phyloP scores from a whole-genome alignment of 2,888 invertebrate species.

The Torymus tubicola region DNA sequence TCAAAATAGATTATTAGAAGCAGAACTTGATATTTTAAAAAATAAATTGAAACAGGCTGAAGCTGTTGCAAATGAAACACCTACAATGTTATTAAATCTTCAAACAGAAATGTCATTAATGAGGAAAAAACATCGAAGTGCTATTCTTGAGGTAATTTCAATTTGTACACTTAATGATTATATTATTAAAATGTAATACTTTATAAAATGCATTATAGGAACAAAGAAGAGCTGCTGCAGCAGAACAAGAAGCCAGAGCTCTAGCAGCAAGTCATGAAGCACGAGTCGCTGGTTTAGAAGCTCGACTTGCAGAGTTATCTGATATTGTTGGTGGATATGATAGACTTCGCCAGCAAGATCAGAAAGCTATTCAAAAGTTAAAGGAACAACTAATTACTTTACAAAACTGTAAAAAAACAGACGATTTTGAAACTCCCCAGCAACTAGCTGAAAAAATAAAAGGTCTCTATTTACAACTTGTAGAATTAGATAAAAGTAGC shows the following conservation, averaged over 20 bases:
- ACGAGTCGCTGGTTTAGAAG: slow-evolving; percentile 86
- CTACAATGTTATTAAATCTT: slow-evolving; percentile 82
- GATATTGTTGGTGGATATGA: slow-evolving; percentile 88
- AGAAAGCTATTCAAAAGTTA: slow-evolving; percentile 83
- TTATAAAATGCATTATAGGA: slow-evolving; percentile 76
- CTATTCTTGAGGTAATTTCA: slow-evolving; percentile 80
- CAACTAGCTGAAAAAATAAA: slow-evolving; percentile 76
- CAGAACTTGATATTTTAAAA: slow-evolving; percentile 82
- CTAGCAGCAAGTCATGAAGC: slow-evolving; percentile 86
- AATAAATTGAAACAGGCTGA: slow-evolving; percentile 83
- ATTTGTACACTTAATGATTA: no score
- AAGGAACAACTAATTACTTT: slow-evolving; percentile 76
- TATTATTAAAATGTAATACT: no score
- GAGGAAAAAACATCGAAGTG: slow-evolving; percentile 85
- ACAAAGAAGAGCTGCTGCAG: slow-evolving; percentile 84
- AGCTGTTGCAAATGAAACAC: slow-evolving; percentile 80
- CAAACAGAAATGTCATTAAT: slow-evolving; percentile 85
- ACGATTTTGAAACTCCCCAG: slow-evolving; percentile 66
- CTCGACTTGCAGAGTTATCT: slow-evolving; percentile 87
- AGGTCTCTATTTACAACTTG: slow-evolving; percentile 75
- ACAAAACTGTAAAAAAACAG: slow-evolving; percentile 63
- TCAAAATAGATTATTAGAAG: slow-evolving; percentile 78
- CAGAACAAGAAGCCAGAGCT: slow-evolving; percentile 84
- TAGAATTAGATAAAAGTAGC: slow-evolving; percentile 75
- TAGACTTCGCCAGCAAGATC: slow-evolving; percentile 84